Evolutionary conservation across 2,797 vertebrate species (phyloP).

Genomic region (Halcyon smyrnensis): DNA sequence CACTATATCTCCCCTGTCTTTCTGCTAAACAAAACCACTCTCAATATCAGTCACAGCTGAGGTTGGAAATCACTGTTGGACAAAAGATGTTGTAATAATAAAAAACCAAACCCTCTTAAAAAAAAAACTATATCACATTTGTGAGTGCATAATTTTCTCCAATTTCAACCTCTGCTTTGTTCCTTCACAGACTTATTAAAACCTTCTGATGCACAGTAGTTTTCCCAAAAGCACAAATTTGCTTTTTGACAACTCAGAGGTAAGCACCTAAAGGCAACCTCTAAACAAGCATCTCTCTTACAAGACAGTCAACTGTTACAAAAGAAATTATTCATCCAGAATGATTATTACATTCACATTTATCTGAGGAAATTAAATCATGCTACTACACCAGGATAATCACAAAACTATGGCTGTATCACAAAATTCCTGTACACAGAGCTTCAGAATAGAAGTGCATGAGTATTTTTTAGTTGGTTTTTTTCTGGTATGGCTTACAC

Average conservation of each 20-base stretch:
- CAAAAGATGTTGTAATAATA: neutral
- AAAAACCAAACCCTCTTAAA: neutral
- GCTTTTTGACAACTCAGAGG: neutral
- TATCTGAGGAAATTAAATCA: neutral
- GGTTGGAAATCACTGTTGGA: neutral
- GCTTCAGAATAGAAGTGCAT: neutral
- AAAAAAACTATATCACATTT: neutral
- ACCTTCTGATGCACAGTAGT: neutral
- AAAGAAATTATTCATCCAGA: neutral
- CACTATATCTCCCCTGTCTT: neutral
- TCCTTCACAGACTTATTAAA: neutral
- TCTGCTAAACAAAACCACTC: neutral
- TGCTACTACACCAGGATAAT: neutral
- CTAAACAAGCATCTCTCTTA: neutral
- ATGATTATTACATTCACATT: neutral
- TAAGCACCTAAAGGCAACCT: neutral
- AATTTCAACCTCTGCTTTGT: neutral
- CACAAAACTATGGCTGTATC: neutral
- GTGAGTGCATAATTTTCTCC: neutral
- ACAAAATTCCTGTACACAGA: neutral
- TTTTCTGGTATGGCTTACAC: neutral
- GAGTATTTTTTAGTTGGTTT: neutral
- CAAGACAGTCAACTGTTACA: neutral
- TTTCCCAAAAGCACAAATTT: neutral
- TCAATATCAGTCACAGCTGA: neutral